Conservation (phyloP, 2,113 vertebrate species). For the Oreocharis arfaki region DNA sequence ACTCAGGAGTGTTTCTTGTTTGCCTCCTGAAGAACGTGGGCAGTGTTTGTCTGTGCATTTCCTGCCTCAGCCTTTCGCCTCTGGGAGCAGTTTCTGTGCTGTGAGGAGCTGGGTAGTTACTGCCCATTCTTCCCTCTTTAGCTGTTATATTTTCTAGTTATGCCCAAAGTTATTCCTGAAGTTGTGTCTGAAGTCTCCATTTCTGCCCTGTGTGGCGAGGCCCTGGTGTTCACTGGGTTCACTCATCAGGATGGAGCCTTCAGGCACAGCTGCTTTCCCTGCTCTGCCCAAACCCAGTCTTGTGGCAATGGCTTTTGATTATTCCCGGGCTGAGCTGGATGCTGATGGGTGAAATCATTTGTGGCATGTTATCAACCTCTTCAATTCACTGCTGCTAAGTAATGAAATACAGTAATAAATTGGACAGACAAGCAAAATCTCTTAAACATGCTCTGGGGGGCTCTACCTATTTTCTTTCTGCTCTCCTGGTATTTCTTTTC, state of each 20-base stretch:
- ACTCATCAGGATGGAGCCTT: neutral
- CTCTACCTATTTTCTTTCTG: slow-evolving; percentile 17
- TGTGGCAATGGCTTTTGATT: neutral
- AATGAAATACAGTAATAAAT: slow-evolving; percentile 39
- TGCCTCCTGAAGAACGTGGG: neutral
- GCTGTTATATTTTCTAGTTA: neutral
- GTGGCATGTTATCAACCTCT: slow-evolving; percentile 9
- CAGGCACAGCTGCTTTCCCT: neutral
- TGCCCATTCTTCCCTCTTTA: neutral
- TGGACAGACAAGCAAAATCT: slow-evolving; percentile 31
- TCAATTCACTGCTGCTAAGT: slow-evolving; percentile 31
- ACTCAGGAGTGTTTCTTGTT: neutral
- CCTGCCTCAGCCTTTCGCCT: neutral
- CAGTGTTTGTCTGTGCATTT: neutral
- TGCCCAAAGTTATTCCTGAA: neutral
- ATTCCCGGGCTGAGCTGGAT: neutral
- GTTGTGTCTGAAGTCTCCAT: neutral
- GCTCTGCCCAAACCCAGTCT: neutral
- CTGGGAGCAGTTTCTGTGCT: neutral
- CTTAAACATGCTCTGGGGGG: neutral
- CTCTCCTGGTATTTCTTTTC: neutral
- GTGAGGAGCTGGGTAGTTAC: neutral
- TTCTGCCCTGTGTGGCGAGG: neutral
- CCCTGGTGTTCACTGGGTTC: neutral
- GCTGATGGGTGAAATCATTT: slow-evolving; percentile 5